phyloP scores from a whole-genome alignment of 2,797 vertebrate genomes.

The Sebastes taczanowskii region DNA sequence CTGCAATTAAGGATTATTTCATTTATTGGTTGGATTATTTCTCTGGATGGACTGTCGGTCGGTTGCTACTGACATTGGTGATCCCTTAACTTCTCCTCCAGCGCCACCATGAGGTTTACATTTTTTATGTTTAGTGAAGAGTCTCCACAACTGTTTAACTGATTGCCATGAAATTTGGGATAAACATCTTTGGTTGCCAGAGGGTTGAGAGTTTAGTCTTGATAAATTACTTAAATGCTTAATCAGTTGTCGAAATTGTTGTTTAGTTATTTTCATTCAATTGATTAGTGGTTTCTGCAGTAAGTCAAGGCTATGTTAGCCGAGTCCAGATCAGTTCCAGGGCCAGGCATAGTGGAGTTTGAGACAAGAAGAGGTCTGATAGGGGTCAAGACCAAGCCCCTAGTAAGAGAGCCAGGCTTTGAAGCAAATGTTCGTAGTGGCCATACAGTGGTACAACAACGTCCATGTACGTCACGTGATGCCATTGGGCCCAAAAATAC shows the following conservation, averaged over 20 bases:
- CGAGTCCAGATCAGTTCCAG: not conserved
- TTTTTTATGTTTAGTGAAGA: not conserved
- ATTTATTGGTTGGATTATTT: not conserved
- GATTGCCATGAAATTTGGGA: not conserved
- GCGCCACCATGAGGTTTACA: not conserved
- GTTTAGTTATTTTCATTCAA: not conserved
- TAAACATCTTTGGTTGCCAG: not conserved
- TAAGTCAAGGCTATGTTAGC: not conserved
- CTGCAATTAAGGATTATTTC: not conserved
- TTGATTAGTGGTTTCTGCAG: not conserved
- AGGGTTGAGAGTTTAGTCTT: not conserved
- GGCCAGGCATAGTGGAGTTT: not conserved
- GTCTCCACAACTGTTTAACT: not conserved
- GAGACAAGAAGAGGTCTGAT: not conserved
- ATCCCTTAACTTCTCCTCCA: not conserved
- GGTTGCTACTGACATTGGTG: not conserved
- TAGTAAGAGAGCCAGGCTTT: no score
- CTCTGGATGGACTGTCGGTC: not conserved
- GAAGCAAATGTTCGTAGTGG: no score
- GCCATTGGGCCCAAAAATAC: no score
- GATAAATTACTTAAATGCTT: not conserved
- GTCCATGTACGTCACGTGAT: fast-evolving
- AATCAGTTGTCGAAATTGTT: not conserved
- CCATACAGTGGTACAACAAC: no score
- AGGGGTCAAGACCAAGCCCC: not conserved